Conservation (phyloP, 2,888 invertebrate species). For the Cantharis rustica region DNA sequence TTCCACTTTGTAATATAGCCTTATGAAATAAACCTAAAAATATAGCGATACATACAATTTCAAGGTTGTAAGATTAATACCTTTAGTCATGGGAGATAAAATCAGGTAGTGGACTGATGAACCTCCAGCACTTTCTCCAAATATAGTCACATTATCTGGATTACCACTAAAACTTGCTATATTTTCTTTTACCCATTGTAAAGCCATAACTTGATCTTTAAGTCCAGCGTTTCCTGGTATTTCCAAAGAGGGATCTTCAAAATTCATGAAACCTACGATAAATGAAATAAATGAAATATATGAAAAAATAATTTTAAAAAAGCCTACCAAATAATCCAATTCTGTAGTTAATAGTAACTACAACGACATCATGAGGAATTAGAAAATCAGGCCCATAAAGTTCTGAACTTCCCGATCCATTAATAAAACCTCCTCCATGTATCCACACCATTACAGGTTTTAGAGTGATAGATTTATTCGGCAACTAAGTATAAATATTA, state of each 20-base stretch:
- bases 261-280: conserved; percentile 9
- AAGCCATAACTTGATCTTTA: conserved; percentile 12
- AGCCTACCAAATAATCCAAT: conserved; percentile 49
- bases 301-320: not conserved
- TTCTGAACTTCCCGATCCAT: conserved; percentile 47
- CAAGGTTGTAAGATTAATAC: not conserved
- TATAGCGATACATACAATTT: too few species aligned
- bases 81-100: not conserved
- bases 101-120: conserved; percentile 5
- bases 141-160: conserved; percentile 11
- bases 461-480: not conserved
- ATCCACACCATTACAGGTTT: conserved; percentile 56
- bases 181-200: conserved; percentile 9
- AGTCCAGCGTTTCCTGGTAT: conserved; percentile 15
- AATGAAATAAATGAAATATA: not conserved
- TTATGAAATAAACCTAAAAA: conserved; percentile 2
- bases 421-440: conserved; percentile 53
- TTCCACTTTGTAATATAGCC: conserved; percentile 1
- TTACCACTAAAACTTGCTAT: conserved; percentile 4
- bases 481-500: not conserved
- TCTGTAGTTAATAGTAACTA: conserved; percentile 51
- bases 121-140: conserved; percentile 16
- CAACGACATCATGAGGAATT: conserved; percentile 49
- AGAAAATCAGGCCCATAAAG: conserved; percentile 50
- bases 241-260: conserved; percentile 6